Evolutionary conservation across 1,140 invertebrate species (phyloP).

Genomic region (Drosophila nigrodunni): DNA sequence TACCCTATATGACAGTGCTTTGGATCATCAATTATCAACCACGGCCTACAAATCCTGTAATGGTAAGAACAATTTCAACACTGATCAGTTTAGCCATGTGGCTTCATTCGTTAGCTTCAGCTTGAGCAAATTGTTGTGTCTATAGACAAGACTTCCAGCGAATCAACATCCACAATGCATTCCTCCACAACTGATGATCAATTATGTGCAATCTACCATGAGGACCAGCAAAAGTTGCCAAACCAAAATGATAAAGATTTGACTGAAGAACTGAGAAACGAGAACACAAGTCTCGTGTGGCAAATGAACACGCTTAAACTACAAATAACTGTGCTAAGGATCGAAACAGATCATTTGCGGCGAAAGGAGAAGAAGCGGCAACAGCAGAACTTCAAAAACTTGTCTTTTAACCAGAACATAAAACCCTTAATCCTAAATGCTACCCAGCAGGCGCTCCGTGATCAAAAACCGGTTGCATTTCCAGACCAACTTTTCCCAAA

Average conservation of each 20-base stretch:
- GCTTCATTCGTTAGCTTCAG: constrained; percentile 1
- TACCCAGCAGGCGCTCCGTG: constrained; percentile 19
- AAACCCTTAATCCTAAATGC: constrained; percentile 29
- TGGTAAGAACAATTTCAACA: constrained; percentile 52
- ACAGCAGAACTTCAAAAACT: neutral
- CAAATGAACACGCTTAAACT: constrained; percentile 39
- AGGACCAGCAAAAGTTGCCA: neutral
- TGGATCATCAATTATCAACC: constrained; percentile 71
- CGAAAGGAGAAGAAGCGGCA: neutral
- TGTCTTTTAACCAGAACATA: neutral
- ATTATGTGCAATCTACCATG: neutral
- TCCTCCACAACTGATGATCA: neutral
- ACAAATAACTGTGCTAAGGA: constrained; percentile 33
- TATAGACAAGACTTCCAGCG: neutral
- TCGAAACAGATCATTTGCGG: constrained; percentile 37
- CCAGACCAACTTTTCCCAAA: constrained; percentile 41
- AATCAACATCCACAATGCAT: neutral
- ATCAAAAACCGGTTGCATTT: constrained; percentile 40
- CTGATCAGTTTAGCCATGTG: constrained; percentile 9
- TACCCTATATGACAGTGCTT: constrained; percentile 72
- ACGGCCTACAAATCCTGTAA: constrained; percentile 73
- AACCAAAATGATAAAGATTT: neutral
- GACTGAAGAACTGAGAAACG: neutral
- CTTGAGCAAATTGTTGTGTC: constrained; percentile 2
- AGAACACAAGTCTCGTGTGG: constrained; percentile 11